phyloP scores from a whole-genome alignment of 1,140 invertebrate genomes.

The Cotesia vestalis region DNA sequence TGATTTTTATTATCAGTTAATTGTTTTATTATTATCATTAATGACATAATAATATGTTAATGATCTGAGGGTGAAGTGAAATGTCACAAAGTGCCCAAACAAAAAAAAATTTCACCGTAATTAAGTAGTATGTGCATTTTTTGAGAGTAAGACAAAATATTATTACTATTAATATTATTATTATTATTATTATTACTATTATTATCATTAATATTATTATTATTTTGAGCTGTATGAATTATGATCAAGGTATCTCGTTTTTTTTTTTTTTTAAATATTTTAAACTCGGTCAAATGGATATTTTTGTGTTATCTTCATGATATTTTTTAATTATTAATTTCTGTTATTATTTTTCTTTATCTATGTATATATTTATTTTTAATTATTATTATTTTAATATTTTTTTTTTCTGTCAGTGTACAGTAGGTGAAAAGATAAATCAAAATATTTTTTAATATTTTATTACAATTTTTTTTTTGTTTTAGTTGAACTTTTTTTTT shows the following conservation, averaged over 20 bases:
- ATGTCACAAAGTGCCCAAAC: constrained; percentile 64
- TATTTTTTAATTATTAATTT: constrained; percentile 3
- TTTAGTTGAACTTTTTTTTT: no score
- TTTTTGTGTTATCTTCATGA: not conserved
- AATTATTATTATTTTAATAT: no score
- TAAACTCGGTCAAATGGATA: constrained; percentile 13
- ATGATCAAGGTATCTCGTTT: constrained; percentile 48
- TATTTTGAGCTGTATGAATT: constrained; percentile 38
- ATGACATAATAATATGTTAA: constrained; percentile 49
- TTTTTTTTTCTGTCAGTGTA: no score
- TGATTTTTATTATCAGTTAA: constrained; percentile 12
- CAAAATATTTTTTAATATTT: no score
- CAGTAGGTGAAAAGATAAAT: no score
- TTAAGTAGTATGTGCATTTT: constrained; percentile 52
- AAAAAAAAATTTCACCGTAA: constrained; percentile 49
- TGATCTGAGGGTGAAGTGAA: constrained; percentile 65
- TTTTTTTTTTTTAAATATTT: constrained; percentile 22
- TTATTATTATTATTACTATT: constrained; percentile 21
- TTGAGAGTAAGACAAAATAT: constrained; percentile 31
- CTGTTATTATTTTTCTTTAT: no score
- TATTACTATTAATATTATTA: constrained; percentile 41
- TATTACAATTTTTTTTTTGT: no score
- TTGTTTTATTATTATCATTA: constrained; percentile 11
- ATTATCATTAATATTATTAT: constrained; percentile 42
- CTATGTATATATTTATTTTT: no score